Evolutionary conservation across 2,797 vertebrate genomes (phyloP).

Genomic region (Scomberomorus guttatus): DNA sequence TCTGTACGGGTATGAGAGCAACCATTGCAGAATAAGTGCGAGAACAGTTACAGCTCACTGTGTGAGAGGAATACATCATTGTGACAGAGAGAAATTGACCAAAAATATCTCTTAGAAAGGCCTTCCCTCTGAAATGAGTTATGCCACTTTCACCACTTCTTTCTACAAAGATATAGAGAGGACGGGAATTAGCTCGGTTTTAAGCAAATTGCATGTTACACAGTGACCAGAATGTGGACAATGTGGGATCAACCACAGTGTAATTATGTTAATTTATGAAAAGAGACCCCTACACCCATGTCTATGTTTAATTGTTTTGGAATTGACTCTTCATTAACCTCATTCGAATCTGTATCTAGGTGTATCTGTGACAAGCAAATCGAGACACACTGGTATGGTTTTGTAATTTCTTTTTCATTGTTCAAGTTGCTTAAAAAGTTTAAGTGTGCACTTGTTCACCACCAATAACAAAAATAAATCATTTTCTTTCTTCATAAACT

Average conservation of each 20-base stretch:
- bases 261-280: not conserved
- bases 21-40: constrained; percentile 13
- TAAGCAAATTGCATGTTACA: constrained; percentile 7
- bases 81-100: constrained; percentile 59
- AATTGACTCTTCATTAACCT: not conserved
- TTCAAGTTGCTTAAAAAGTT: not conserved
- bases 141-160: constrained; percentile 31
- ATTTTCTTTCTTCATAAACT: not conserved
- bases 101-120: constrained; percentile 55
- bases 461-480: not conserved
- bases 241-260: not conserved
- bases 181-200: constrained; percentile 15
- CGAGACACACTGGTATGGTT: too few species aligned
- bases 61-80: constrained; percentile 59
- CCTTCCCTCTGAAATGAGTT: constrained; percentile 36
- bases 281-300: not conserved
- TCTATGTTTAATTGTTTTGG: not conserved
- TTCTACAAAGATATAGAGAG: constrained; percentile 12
- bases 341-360: not conserved
- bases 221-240: not conserved
- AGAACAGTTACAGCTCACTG: constrained; percentile 37
- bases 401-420: not conserved
- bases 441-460: not conserved
- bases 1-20: constrained; percentile 25
- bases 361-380: not conserved